These are phyloP conservation scores for Philypnodon macrostomus DNA, from an alignment of 2,797 vertebrate species.

Conservation along the genomic window DNA sequence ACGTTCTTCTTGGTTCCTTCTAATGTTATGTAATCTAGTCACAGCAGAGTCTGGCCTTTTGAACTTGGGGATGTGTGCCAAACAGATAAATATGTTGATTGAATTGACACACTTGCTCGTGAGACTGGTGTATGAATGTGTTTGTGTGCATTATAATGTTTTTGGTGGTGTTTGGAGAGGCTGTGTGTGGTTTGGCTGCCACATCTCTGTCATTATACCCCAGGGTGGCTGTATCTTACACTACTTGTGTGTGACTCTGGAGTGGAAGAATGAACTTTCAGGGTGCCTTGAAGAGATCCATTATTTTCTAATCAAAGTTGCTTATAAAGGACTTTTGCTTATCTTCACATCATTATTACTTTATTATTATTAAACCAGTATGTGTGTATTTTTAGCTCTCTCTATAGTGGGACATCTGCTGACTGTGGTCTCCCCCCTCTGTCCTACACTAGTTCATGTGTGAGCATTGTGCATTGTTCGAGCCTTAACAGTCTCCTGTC, in stretches of 20 bases:
- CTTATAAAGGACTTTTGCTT: conserved; percentile 6
- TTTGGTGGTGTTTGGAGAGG: too few species aligned
- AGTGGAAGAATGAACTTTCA: too few species aligned
- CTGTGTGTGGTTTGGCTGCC: too few species aligned
- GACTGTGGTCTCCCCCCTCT: conserved; percentile 25
- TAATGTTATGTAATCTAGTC: neutral
- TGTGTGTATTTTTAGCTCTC: conserved; percentile 25
- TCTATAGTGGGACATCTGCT: conserved; percentile 20
- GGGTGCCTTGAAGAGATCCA: too few species aligned
- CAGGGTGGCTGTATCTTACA: too few species aligned
- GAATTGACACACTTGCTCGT: too few species aligned
- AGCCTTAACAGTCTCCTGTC: conserved; percentile 39
- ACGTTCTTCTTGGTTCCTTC: conserved; percentile 2
- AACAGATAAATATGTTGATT: too few species aligned
- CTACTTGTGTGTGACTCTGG: too few species aligned
- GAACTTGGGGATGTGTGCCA: neutral
- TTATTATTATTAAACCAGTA: neutral
- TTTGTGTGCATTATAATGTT: too few species aligned
- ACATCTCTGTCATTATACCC: too few species aligned
- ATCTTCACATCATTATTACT: conserved; percentile 20
- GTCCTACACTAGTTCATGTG: conserved; percentile 42
- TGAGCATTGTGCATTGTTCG: conserved; percentile 35
- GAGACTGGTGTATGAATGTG: too few species aligned
- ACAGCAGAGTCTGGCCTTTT: neutral
- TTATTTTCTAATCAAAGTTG: too few species aligned